A percentile compares a stretch with the other conserved stretches of the same genome.
phyloP scores from a whole-genome alignment of 2,113 vertebrate genomes.

The Spea bombifrons region DNA sequence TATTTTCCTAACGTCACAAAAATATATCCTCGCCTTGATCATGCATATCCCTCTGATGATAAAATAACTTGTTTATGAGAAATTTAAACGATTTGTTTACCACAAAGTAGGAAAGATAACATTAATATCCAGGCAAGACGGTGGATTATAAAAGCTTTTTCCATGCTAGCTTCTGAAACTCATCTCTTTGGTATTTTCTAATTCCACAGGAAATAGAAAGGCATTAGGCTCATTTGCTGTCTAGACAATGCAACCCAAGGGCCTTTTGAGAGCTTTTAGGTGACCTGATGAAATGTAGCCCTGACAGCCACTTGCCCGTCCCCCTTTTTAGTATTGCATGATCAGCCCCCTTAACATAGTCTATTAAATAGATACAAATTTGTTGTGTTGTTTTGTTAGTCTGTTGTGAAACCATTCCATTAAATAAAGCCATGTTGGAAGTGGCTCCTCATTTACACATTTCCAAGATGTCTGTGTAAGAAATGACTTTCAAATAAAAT shows the following conservation, averaged over 20 bases:
- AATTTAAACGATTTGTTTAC: too few species aligned
- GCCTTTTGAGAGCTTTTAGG: constrained; percentile 52
- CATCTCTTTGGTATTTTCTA: not conserved
- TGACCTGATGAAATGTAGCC: constrained; percentile 54
- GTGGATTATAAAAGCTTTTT: constrained; percentile 36
- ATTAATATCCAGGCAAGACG: not conserved
- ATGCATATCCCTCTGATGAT: too few species aligned
- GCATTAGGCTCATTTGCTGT: constrained; percentile 67
- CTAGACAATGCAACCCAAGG: constrained; percentile 66
- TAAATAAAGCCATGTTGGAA: too few species aligned
- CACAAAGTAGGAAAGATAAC: not conserved
- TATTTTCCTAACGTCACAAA: too few species aligned
- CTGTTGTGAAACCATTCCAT: not conserved
- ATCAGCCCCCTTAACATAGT: constrained; percentile 55
- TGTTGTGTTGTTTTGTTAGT: not conserved
- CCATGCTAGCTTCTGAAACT: not conserved
- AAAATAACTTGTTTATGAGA: too few species aligned
- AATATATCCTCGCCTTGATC: too few species aligned
- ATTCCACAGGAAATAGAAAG: constrained; percentile 56
- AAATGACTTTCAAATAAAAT: too few species aligned
- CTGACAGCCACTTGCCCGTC: constrained; percentile 53
- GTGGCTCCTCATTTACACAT: too few species aligned
- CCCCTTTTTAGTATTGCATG: constrained; percentile 42
- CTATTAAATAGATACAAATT: constrained; percentile 23
- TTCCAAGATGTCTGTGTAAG: too few species aligned